Percentiles rank a stretch among this genome's conserved stretches.
These are phyloP conservation scores for Sporophila hypoxantha DNA, from an alignment of 2,113 vertebrate genomes.

Conservation along the genomic window DNA sequence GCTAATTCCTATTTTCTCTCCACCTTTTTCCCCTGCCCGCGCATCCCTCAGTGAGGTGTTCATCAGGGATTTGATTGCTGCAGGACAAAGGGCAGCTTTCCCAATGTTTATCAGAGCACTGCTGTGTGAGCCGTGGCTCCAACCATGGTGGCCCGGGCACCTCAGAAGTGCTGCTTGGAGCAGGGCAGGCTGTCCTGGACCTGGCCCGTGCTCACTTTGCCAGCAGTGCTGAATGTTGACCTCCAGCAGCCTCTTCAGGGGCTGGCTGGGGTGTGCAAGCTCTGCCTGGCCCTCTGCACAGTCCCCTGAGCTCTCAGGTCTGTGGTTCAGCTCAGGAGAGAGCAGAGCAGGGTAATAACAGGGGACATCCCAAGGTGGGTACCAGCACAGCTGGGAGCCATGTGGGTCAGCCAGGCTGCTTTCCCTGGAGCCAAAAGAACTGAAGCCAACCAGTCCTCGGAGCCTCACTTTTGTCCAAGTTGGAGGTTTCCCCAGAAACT, in stretches of 20 bases:
- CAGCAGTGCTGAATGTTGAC: background rate
- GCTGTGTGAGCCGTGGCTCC: background rate
- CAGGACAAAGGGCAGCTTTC: background rate
- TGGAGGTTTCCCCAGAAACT: background rate
- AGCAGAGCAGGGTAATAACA: background rate
- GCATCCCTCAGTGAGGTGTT: background rate
- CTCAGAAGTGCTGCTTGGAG: background rate
- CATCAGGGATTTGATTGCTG: background rate
- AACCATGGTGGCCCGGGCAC: background rate
- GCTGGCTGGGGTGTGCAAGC: fast-evolving
- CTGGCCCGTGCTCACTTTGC: background rate
- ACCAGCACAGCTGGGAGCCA: background rate
- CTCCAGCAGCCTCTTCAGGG: background rate
- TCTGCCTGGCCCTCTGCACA: background rate
- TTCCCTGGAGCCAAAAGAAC: background rate
- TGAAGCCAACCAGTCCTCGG: background rate
- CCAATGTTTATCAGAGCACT: background rate
- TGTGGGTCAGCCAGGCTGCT: background rate
- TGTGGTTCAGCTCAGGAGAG: background rate
- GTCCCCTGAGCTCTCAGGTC: background rate
- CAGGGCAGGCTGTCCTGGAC: background rate
- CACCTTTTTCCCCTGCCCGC: background rate
- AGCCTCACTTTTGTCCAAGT: background rate
- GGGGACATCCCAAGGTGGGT: background rate
- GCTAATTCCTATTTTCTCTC: background rate